phyloP scores from a whole-genome alignment of 2,113 vertebrate species.

The Heliornis fulica region DNA sequence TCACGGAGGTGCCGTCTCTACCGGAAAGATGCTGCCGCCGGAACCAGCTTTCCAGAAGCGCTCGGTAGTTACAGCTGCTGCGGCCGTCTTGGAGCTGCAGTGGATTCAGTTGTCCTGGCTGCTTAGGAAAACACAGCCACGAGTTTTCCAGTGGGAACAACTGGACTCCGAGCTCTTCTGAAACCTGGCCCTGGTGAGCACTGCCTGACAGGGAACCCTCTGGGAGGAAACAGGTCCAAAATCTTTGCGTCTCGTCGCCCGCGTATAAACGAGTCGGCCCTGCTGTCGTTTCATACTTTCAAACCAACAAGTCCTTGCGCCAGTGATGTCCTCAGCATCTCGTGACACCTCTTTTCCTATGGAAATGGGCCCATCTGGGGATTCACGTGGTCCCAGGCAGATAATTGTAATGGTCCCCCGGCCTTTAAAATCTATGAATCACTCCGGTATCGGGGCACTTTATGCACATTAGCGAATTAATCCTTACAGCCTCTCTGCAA shows the following conservation, averaged over 20 bases:
- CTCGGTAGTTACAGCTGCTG: not conserved
- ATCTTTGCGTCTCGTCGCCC: fast-evolving
- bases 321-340: not conserved
- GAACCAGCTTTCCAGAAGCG: not conserved
- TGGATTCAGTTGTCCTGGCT: not conserved
- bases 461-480: conserved; percentile 24
- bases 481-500: not conserved
- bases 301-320: not conserved
- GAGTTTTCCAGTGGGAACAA: not conserved
- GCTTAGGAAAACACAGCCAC: not conserved
- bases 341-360: not conserved
- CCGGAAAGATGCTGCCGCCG: not conserved
- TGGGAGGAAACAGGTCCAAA: not conserved
- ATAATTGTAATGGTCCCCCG: not conserved
- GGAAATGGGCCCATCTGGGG: not conserved
- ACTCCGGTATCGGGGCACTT: not conserved
- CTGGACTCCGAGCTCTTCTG: not conserved
- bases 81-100: not conserved
- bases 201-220: fast-evolving
- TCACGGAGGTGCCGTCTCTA: not conserved
- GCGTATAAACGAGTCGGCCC: not conserved
- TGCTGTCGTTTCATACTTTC: fast-evolving
- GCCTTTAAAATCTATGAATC: conserved; percentile 12
- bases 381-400: not conserved
- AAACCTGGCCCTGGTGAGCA: not conserved